A percentile compares a stretch with the other conserved stretches of the same genome.
phyloP scores from a whole-genome alignment of 2,797 vertebrate genomes.

The Tolypeutes matacus region DNA sequence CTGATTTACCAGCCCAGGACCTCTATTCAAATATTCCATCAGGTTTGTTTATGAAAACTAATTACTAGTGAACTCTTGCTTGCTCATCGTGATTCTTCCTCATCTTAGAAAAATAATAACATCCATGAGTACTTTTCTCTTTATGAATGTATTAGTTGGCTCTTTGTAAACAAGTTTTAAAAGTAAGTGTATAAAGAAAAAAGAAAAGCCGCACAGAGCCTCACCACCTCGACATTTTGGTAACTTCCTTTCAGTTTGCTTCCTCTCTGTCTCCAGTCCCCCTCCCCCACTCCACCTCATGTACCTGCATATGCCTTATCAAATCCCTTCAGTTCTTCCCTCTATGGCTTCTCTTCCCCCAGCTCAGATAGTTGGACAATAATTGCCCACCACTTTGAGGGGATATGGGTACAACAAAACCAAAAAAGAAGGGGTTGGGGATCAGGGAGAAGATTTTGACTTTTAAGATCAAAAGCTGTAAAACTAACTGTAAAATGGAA shows the following conservation, averaged over 20 bases:
- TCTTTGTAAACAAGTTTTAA: not conserved
- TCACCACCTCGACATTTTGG: not conserved
- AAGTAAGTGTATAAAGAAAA: conserved; percentile 10
- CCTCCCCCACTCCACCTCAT: no score
- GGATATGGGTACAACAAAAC: not conserved
- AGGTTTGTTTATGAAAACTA: not conserved
- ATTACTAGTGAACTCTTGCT: not conserved
- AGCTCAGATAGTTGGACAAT: not conserved
- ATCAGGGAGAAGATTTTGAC: not conserved
- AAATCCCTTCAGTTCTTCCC: not conserved
- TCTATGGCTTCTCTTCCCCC: not conserved
- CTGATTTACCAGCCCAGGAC: not conserved
- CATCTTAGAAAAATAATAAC: conserved; percentile 22
- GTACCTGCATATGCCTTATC: not conserved
- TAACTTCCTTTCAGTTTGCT: not conserved
- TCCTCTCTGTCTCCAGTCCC: not conserved
- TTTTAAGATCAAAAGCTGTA: not conserved
- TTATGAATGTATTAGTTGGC: conserved; percentile 31
- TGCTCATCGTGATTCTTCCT: not conserved
- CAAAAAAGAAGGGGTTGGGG: not conserved
- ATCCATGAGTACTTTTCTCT: not conserved
- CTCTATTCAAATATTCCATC: not conserved
- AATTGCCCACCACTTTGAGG: not conserved
- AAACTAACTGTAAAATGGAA: conserved; percentile 17
- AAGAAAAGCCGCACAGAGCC: not conserved